Conservation (phyloP, 2,888 invertebrate species). For the Empis stercorea region DNA sequence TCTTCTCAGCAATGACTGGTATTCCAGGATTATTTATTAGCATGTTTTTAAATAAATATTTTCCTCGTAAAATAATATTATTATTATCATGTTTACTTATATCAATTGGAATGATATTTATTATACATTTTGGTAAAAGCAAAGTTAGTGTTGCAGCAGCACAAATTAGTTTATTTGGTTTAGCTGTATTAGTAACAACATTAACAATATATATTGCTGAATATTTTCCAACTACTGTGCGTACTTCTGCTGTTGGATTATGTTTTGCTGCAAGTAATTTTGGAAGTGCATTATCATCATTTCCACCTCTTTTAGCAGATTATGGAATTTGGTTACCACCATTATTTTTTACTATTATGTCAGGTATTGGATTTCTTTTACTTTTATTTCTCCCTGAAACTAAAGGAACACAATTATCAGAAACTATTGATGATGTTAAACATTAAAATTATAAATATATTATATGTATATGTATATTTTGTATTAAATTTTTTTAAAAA, state of each 20-base stretch:
- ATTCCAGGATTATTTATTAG: constrained; percentile 48
- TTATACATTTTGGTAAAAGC: constrained; percentile 42
- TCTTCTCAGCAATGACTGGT: constrained; percentile 57
- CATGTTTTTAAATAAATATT: constrained; percentile 48
- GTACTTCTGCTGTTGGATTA: constrained; percentile 70
- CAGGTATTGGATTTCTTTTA: constrained; percentile 51
- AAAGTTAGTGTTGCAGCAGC: constrained; percentile 37
- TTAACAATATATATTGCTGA: constrained; percentile 76
- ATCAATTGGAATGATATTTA: constrained; percentile 47
- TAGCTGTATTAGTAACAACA: constrained; percentile 65
- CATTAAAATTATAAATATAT: constrained; percentile 35
- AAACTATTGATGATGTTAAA: constrained; percentile 64
- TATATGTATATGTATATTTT: too few species aligned
- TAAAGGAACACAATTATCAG: constrained; percentile 44
- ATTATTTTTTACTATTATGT: constrained; percentile 51
- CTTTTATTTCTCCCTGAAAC: constrained; percentile 51
- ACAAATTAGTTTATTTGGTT: constrained; percentile 64
- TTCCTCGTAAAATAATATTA: constrained; percentile 52
- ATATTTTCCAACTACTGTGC: constrained; percentile 69
- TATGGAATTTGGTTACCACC: constrained; percentile 50
- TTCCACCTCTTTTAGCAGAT: constrained; percentile 49
- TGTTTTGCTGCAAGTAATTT: constrained; percentile 70
- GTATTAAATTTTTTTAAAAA: too few species aligned
- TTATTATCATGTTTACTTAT: constrained; percentile 48
- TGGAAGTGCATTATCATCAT: constrained; percentile 72